phyloP scores from a whole-genome alignment of 2,113 vertebrate species.

The Sander lucioperca region DNA sequence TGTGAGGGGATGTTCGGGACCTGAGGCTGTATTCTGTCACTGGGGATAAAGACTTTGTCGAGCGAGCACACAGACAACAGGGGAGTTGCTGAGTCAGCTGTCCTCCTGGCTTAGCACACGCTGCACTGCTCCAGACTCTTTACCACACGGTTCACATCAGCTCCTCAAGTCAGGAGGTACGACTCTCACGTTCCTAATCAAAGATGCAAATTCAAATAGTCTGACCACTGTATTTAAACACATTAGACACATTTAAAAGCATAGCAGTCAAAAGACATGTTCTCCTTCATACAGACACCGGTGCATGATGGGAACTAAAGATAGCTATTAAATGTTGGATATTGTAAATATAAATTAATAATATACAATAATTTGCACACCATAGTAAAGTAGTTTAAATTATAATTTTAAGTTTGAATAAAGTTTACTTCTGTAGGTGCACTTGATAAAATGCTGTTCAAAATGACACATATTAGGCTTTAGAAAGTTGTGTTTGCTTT shows the following conservation, averaged over 20 bases:
- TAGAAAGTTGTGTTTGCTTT: background rate
- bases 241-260: background rate
- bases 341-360: background rate
- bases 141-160: slow-evolving; percentile 48
- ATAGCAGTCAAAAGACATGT: background rate
- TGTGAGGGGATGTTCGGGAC: slow-evolving; percentile 46
- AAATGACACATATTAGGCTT: background rate
- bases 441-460: background rate
- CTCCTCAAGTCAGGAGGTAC: slow-evolving; percentile 27
- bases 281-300: background rate
- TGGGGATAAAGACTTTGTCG: slow-evolving; percentile 70
- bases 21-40: slow-evolving; percentile 71
- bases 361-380: background rate
- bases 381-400: background rate
- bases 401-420: background rate
- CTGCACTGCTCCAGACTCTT: slow-evolving; percentile 56
- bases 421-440: background rate
- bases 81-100: slow-evolving; percentile 79
- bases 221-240: background rate
- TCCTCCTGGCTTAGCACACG: slow-evolving; percentile 71
- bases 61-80: slow-evolving; percentile 76
- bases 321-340: background rate
- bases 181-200: background rate
- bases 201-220: background rate
- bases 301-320: background rate